Base-by-base conservation (phyloP, 2,797 vertebrate species). In the Sebastes oblongus region DNA sequence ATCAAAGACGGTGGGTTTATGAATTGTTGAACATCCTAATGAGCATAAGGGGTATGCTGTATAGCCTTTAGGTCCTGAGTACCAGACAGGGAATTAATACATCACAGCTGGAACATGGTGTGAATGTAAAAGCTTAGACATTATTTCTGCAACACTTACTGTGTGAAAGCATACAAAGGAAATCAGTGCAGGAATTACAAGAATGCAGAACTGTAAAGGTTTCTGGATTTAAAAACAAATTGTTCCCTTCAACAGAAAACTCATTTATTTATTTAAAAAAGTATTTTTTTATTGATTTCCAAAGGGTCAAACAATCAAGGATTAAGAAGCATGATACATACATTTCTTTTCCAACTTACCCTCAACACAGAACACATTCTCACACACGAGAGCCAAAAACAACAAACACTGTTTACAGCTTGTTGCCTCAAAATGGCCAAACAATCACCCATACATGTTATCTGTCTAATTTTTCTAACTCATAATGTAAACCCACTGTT, bases 1-100 rank as follows among this genome's bases (percentile, higher is more conserved):
- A 91, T 92, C 91, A 90, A 92, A 93, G 83, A 60, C 39, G 27
- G 8, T 18, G 30, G 58, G 52, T 78, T 77, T 83, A 84, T 85
- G 85, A 72, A 69, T 60, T 77, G 71, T 54, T 78, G 75, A 88
- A 77, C 42, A 39, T 59, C 42, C 30, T 78, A 73, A 86, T 50
- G 78, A 62, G 75, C 85, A 67, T 77, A 46, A 62, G 34, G 54
- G 56, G 65, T 66, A 66, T 42, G 25, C 59, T 66, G 69, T 65
- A 58, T 27, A 32, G 77, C 85, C 77, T 62, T 13, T 8, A 80
- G 75, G 62, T 69, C 32, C 58, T 11, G 3, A 22, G 36, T 14
- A 65, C 34, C 66, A 42, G 66, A 66, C 46, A 7, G 11, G 29
- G 32, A 75, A 58, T 85, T 56, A 77, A 74, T 46, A 66, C 68